Evolutionary conservation across 2,797 vertebrate species (phyloP).

Genomic region (Acrossocheilus wenchowensis): DNA sequence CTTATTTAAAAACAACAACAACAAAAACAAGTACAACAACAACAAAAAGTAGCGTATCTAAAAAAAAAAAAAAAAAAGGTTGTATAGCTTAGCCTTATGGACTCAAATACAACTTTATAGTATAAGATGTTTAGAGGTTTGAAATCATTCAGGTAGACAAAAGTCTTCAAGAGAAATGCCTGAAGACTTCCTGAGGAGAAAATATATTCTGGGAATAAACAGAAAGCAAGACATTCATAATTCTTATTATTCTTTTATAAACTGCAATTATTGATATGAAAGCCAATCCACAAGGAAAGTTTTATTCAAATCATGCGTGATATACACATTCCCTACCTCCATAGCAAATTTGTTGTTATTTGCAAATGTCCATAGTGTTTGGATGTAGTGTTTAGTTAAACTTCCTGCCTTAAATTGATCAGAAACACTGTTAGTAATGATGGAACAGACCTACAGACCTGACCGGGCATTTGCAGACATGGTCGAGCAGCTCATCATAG

Average conservation of each 20-base stretch:
- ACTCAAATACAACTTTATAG: not conserved
- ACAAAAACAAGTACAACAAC: not conserved
- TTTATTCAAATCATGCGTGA: constrained; percentile 14
- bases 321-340: not conserved
- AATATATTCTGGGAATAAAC: not conserved
- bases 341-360: constrained; percentile 8
- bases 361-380: not conserved
- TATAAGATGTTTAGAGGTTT: not conserved
- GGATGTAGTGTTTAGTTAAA: constrained; percentile 1
- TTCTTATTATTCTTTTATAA: constrained; percentile 14
- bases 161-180: not conserved
- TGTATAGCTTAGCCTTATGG: not conserved
- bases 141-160: not conserved
- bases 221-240: not conserved
- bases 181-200: not conserved
- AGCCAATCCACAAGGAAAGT: not conserved
- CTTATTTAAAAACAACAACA: too few relatives aligned
- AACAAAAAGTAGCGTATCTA: too few relatives aligned
- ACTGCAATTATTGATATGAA: constrained; percentile 21
- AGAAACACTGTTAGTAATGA: not conserved
- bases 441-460: constrained; percentile 7
- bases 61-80: not conserved
- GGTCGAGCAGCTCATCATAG: constrained; percentile 19
- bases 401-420: not conserved
- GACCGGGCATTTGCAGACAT: not conserved